Evolutionary conservation across 1,140 invertebrate species (phyloP), one percentile per base, ranked within the genome.

Genomic region (Caenorhabditis inopinata): DNA sequence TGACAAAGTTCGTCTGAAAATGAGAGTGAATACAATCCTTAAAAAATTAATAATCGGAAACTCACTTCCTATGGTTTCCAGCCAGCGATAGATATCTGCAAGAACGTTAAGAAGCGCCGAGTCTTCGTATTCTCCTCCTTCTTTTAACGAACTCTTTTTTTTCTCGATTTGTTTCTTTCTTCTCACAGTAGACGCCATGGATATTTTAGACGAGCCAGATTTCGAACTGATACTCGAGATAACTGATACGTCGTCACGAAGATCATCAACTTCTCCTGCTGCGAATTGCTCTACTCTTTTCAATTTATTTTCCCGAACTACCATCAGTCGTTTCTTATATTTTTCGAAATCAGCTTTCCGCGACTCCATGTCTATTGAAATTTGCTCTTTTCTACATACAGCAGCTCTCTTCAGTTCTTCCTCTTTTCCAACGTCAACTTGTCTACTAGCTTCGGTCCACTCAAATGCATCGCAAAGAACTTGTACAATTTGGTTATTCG

Each of bases 71-170:
- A 68, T 42, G 12, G 14, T 68, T 9, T 68, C 58, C 32, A 42
- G 1, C 58, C 78, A 74, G 42, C 29, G 7, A 58, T 75, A 79
- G 16, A 74, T 58, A 38, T 75, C 78, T 11, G 62, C 25, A 7
- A 79, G 35, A 4, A 27, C 58, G 21, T 46, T 58, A 4, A 79
- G 48, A 6, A 79, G 32, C 16, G 78, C 78, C 14, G 78, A 79
- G 23, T 79, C 78, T n/a, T 79, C 78, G 23, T 79, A 79, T 27
- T 79, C 62, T 25, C 78, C 78, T 3, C 78, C 78, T 25, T 79
- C 78, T 51, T 79, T 79, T 45, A 79, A 18, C 16, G 78, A 79
- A 1, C 23, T 21, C 35, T 79, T 79, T 51, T 79, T 79, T 38
- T 62, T 46, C 21, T 79, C 78, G 51, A 79, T 79, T 23, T 79